Evolutionary conservation across 2,888 invertebrate genomes (phyloP).

Genomic region (Hirudinaria manillensis): DNA sequence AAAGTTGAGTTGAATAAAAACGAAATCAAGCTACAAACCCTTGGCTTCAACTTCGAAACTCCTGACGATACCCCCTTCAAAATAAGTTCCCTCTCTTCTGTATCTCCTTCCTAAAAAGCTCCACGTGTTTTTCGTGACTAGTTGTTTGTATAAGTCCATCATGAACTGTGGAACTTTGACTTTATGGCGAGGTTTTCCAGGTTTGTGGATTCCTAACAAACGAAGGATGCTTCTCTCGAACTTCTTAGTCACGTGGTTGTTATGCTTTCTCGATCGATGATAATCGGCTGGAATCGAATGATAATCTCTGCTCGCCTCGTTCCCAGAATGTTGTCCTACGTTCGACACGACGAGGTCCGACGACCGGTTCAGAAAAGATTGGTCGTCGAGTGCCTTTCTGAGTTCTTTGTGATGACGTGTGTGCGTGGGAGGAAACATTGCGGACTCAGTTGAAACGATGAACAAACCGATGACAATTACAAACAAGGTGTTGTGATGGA

Average conservation of each 20-base stretch:
- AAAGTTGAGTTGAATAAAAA: neutral
- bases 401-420: neutral
- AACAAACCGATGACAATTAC: slow-evolving; percentile 2
- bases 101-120: neutral
- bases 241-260: neutral
- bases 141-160: slow-evolving; percentile 27
- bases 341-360: too few relatives aligned
- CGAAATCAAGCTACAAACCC: slow-evolving; percentile 8
- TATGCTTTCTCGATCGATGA: neutral
- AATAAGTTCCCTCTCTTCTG: neutral
- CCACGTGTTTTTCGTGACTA: slow-evolving; percentile 6
- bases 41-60: slow-evolving; percentile 21
- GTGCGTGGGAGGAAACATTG: neutral
- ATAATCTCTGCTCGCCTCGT: neutral
- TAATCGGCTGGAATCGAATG: neutral
- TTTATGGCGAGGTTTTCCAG: neutral
- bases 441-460: neutral
- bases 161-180: slow-evolving; percentile 22
- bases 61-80: slow-evolving; percentile 26
- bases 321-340: too few relatives aligned
- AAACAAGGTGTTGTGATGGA: slow-evolving; percentile 13
- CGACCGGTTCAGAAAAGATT: too few relatives aligned
- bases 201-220: neutral
- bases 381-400: neutral
- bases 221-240: neutral